A percentile compares a stretch with the other conserved stretches of the same genome.
Conservation (phyloP, 2,113 vertebrate genomes). For the Irena cyanogastra region DNA sequence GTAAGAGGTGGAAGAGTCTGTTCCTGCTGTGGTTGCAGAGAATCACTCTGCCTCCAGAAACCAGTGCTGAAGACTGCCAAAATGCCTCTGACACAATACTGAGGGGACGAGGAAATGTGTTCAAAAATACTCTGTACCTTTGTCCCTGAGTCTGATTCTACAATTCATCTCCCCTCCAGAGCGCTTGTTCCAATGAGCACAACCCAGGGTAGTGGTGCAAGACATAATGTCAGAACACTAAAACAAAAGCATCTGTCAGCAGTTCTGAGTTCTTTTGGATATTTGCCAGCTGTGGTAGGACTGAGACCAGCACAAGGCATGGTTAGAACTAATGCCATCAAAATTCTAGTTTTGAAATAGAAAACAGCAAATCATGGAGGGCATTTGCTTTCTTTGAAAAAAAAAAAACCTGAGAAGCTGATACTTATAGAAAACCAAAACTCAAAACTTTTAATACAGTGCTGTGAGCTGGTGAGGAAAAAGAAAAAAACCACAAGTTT, state of each 20-base stretch:
- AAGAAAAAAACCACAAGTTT: neutral
- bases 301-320: accelerated
- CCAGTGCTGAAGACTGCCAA: neutral
- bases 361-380: neutral
- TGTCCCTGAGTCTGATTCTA: neutral
- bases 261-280: neutral
- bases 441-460: neutral
- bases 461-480: neutral
- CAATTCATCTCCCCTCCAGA: neutral
- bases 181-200: neutral
- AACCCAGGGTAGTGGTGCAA: neutral
- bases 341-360: neutral
- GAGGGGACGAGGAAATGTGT: neutral
- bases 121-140: neutral
- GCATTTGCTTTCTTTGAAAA: neutral
- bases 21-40: neutral
- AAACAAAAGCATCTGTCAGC: neutral
- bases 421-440: neutral
- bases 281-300: neutral
- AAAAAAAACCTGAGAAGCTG: neutral
- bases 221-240: neutral
- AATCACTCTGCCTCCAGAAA: neutral
- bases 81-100: neutral
- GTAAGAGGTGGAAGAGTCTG: neutral
- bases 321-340: neutral